Evolutionary conservation across 2,113 vertebrate genomes (phyloP).

Genomic region (Peucedramus taeniatus): DNA sequence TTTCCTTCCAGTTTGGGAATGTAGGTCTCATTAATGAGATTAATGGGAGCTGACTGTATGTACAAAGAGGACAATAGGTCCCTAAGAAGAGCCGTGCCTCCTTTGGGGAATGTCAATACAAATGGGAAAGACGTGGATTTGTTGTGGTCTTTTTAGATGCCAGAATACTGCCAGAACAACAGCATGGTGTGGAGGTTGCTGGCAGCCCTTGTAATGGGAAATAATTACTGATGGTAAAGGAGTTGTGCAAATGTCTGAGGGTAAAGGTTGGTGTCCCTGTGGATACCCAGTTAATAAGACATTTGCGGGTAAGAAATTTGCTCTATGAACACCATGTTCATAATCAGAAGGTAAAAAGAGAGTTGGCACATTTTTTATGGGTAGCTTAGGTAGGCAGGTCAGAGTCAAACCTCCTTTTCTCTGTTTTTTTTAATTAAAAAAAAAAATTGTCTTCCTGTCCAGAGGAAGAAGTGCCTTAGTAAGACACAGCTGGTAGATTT

Average conservation of each 20-base stretch:
- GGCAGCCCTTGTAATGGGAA: background rate
- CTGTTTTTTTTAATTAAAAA: background rate
- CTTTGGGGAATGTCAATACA: conserved; percentile 42
- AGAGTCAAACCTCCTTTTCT: background rate
- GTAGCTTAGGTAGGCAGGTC: background rate
- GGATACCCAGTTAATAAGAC: background rate
- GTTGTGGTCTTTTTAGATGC: conserved; percentile 23
- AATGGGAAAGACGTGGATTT: background rate
- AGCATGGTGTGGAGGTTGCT: background rate
- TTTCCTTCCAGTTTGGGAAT: conserved; percentile 48
- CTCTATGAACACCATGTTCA: background rate
- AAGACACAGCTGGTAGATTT: background rate
- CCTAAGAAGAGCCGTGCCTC: background rate
- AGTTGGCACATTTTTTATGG: background rate
- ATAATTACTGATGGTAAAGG: background rate
- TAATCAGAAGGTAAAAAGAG: background rate
- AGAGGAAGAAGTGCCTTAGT: background rate
- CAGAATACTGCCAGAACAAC: conserved; percentile 32
- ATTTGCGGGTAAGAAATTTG: background rate
- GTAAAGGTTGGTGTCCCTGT: background rate
- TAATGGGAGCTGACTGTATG: conserved; percentile 14
- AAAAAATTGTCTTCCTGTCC: background rate
- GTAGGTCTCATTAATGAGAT: conserved; percentile 55
- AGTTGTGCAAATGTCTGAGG: background rate
- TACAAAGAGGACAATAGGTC: conserved; percentile 35